Percentiles rank a stretch among this genome's conserved stretches.
Evolutionary conservation across 2,888 invertebrate genomes (phyloP).

Genomic region (Halictus ligatus): DNA sequence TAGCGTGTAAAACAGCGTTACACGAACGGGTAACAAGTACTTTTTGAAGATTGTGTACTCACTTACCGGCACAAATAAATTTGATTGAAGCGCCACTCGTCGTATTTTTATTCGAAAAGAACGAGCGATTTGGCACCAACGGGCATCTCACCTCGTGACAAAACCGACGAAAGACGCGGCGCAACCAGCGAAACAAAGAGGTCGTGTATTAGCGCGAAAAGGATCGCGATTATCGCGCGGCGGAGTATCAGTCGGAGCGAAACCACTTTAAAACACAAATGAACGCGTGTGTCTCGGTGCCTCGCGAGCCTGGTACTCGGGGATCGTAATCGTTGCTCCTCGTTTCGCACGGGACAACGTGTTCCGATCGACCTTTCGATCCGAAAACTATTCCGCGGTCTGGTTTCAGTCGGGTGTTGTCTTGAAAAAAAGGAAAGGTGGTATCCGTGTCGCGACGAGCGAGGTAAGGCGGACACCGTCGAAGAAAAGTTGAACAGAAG

Average conservation of each 20-base stretch:
- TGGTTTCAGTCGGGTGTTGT: background rate
- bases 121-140: background rate
- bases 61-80: background rate
- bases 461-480: background rate
- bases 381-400: background rate
- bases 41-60: background rate
- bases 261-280: background rate
- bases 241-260: background rate
- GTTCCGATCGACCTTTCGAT: background rate
- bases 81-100: constrained; percentile 7
- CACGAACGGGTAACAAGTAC: background rate
- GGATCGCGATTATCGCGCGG: constrained; percentile 4
- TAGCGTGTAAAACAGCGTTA: background rate
- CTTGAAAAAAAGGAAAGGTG: background rate
- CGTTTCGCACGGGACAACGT: background rate
- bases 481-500: background rate
- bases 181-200: background rate
- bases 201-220: background rate
- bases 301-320: background rate
- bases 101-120: background rate
- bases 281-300: background rate
- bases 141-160: background rate
- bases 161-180: background rate
- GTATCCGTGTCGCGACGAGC: background rate
- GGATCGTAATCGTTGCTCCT: background rate